phyloP scores from a whole-genome alignment of 2,797 vertebrate species.

The Falco biarmicus region DNA sequence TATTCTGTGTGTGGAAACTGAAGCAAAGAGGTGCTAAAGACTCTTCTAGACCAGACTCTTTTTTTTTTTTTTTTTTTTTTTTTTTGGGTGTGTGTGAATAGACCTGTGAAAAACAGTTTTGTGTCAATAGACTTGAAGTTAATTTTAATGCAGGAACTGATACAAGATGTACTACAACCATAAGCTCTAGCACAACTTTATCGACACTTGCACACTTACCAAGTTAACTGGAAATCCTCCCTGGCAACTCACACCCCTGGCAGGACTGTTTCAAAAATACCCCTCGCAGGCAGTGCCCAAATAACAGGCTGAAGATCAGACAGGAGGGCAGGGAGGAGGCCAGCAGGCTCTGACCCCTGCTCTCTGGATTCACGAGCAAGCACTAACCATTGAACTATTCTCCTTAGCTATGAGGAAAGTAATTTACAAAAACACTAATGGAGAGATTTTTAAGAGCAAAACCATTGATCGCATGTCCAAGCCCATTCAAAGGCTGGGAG shows the following conservation, averaged over 20 bases:
- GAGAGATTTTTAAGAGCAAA: not conserved
- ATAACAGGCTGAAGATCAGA: not conserved
- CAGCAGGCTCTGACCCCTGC: accelerated
- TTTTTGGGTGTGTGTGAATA: not conserved
- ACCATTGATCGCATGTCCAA: not conserved
- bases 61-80: not conserved
- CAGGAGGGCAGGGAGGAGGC: not conserved
- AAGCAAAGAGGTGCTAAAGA: not conserved
- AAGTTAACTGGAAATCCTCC: not conserved
- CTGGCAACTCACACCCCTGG: not conserved
- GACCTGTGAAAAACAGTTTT: not conserved
- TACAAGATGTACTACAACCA: not conserved
- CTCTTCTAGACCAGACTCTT: not conserved
- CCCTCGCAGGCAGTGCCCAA: not conserved
- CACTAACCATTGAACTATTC: not conserved
- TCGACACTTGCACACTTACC: accelerated
- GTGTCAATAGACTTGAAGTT: not conserved
- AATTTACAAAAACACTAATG: not conserved
- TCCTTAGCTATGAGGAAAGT: not conserved
- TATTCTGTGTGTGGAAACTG: not conserved
- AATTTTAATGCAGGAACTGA: accelerated
- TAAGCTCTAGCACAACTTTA: not conserved
- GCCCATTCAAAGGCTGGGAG: not conserved
- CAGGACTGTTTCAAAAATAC: not conserved
- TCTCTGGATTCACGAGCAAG: not conserved